Evolutionary conservation across 64 coral and sea anemone genomes (phyloP), one percentile per base, ranked within the genome.

Genomic region (Stichodactyla helianthus): DNA sequence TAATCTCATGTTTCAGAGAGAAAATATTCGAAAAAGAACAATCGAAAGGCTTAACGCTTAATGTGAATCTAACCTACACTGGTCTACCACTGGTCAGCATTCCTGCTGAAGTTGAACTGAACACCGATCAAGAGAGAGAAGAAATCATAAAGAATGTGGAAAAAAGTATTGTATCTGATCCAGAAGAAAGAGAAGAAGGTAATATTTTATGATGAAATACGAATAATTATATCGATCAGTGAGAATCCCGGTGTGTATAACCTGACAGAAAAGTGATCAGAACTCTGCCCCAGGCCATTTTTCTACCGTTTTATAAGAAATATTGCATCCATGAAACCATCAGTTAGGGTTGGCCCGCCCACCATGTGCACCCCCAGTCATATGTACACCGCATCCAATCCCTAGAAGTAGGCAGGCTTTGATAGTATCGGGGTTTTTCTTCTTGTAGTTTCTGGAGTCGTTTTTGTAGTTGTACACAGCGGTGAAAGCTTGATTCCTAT

Each of bases 401-500:
- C 35, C 35, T 44, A 44, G 35, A 2, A 44, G 35, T 44, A 3
- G 1, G 35, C 35, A 1, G 35, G 35, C 35, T 44, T 44, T 44
- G 1, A 44, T 44, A 44, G 0, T 44, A 44, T 44, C 35, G 35
- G 35, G 14, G 14, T 58, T 27, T 74, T 74, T 19, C 53, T 11
- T 23, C 0, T 61, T 60, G 79, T 20, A 93, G 88, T 93, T 89
- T 89, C 92, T 85, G 92, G 92, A 27, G 92, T 93, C 12, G 10
- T 93, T 26, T 53, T 89, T 4, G 92, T 87, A n/a, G 89, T 83
- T 17, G 83, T 82, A 20, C 92, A 93, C 84, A 89, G 88, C 18
- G 92, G 87, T 17, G 79, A 87, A 19, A 89, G 83, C 79, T 61
- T 93, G 83, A 76, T 93, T 8, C 92, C 92, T 11, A 93, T 93